Percentiles rank a stretch among this genome's conserved stretches.
Conservation (phyloP, 2,797 vertebrate genomes). For the Urocyon cinereoargenteus region DNA sequence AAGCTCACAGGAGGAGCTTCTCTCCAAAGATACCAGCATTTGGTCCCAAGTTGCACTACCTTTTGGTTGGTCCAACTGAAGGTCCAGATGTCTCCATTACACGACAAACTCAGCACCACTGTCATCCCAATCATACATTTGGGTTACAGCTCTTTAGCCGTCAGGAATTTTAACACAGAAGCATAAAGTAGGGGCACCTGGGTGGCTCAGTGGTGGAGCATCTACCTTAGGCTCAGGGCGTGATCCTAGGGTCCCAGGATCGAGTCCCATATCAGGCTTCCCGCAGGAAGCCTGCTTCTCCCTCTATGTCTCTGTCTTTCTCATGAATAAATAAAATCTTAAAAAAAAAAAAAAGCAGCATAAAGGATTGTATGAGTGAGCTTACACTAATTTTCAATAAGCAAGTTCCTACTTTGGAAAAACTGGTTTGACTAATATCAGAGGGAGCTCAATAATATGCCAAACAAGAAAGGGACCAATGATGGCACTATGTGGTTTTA, state of each 20-base stretch:
- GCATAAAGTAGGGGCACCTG: not conserved
- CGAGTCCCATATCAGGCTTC: too few relatives aligned
- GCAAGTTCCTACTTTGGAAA: constrained; percentile 34
- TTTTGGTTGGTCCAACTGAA: not conserved
- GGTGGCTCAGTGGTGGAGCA: too few relatives aligned
- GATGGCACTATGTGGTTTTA: not conserved
- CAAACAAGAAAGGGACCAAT: not conserved
- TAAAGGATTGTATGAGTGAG: not conserved
- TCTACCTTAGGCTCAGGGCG: too few relatives aligned
- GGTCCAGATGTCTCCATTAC: not conserved
- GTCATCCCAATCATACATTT: not conserved
- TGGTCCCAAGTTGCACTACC: not conserved
- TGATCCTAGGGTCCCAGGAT: too few relatives aligned
- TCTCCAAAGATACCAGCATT: not conserved
- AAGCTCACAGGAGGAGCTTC: not conserved
- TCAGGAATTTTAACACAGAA: constrained; percentile 15
- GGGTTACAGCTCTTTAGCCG: not conserved
- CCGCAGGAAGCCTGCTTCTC: too few relatives aligned
- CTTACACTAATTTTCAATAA: constrained; percentile 19
- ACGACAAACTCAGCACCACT: not conserved
- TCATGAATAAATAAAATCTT: too few relatives aligned
- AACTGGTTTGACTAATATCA: constrained; percentile 14
- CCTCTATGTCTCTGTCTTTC: too few relatives aligned
- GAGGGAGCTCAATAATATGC: not conserved
- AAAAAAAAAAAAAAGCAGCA: not conserved